These are phyloP conservation scores for human DNA, from an alignment of 2,113 vertebrate species.

Conservation along the genomic window GRCh38 chr22:50431001-50431500, in stretches of 20 bases:
- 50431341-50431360: slow-evolving; percentile 55
- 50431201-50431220: slow-evolving; percentile 99
- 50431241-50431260: slow-evolving; percentile 88
- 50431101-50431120: not conserved
- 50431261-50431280: slow-evolving; percentile 70
- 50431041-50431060: not conserved
- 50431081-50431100: not conserved
- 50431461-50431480: accelerated
- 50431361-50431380: slow-evolving; percentile 89
- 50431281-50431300: slow-evolving; percentile 71
- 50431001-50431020: accelerated
- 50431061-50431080: not conserved
- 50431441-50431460: accelerated
- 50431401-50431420: accelerated
- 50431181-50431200: slow-evolving; percentile 99
- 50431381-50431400: slow-evolving; percentile 83
- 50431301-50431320: slow-evolving; percentile 59
- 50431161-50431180: slow-evolving; percentile 91
- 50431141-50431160: not conserved
- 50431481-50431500: not conserved
- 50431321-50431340: not conserved
- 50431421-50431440: accelerated
- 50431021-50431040: accelerated
- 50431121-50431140: not conserved
- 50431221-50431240: slow-evolving; percentile 95